phyloP scores from a whole-genome alignment of 2,797 vertebrate species.

The Falco cherrug region DNA sequence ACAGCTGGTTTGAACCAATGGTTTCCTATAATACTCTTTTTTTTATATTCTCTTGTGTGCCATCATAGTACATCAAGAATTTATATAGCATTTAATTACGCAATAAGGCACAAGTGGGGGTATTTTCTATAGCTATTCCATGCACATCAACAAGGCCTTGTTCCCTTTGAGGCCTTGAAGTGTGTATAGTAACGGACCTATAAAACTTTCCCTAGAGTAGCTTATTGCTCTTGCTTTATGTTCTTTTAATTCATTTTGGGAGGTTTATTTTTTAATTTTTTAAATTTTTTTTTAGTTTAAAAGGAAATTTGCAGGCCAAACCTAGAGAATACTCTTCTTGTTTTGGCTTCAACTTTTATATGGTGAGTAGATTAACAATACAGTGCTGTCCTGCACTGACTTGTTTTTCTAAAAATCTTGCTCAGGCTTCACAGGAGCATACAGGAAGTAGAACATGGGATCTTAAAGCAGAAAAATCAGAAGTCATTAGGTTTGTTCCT shows the following conservation, averaged over 20 bases:
- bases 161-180: neutral
- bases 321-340: neutral
- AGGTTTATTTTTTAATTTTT: neutral
- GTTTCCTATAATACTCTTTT: neutral
- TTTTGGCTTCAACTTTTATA: neutral
- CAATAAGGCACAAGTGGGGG: neutral
- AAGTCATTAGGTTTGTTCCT: neutral
- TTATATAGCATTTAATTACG: conserved; percentile 49
- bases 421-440: neutral
- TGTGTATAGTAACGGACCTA: neutral
- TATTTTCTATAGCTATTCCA: conserved; percentile 6
- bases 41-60: neutral
- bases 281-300: neutral
- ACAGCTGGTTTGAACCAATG: neutral
- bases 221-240: neutral
- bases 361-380: neutral
- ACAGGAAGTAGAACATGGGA: neutral
- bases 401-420: neutral
- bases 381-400: neutral
- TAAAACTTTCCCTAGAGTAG: neutral
- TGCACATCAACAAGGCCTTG: neutral
- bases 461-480: neutral
- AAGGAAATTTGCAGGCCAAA: neutral
- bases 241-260: neutral
- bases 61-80: neutral